A percentile compares a stretch with the other conserved stretches of the same genome.
Conservation (phyloP, 2,797 vertebrate genomes). For the Danio albolineatus region DNA sequence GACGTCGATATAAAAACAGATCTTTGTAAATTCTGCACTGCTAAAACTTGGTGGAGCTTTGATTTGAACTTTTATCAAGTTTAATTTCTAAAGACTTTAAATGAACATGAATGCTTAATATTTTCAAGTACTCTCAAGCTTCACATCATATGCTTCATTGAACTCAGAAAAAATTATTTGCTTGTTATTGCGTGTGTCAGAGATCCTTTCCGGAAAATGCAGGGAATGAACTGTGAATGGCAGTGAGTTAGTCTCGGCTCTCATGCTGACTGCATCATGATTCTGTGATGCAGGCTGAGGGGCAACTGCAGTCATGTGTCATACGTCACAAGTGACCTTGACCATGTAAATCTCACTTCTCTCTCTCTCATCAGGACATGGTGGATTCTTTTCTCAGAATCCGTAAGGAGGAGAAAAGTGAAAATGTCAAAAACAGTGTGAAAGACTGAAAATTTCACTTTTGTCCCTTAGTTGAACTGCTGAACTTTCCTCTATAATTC, state of each 20-base stretch:
- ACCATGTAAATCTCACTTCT: constrained; percentile 26
- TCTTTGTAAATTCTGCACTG: no score
- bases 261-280: constrained; percentile 33
- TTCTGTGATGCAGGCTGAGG: constrained; percentile 31
- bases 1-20: no score
- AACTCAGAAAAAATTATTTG: neutral
- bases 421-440: neutral
- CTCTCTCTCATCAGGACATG: constrained; percentile 15
- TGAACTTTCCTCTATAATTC: constrained; percentile 1
- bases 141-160: neutral
- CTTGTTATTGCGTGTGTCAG: neutral
- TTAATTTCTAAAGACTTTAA: neutral
- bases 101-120: neutral
- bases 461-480: neutral
- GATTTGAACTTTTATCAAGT: no score
- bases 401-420: neutral
- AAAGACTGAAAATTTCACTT: neutral
- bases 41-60: no score
- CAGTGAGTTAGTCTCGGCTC: neutral
- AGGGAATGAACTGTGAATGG: neutral
- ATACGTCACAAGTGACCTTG: constrained; percentile 47
- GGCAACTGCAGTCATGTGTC: constrained; percentile 46
- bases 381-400: constrained; percentile 27
- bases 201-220: constrained; percentile 3
- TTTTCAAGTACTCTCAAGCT: neutral